Conservation (phyloP, 1,140 invertebrate species). For the Drosophila auraria region DNA sequence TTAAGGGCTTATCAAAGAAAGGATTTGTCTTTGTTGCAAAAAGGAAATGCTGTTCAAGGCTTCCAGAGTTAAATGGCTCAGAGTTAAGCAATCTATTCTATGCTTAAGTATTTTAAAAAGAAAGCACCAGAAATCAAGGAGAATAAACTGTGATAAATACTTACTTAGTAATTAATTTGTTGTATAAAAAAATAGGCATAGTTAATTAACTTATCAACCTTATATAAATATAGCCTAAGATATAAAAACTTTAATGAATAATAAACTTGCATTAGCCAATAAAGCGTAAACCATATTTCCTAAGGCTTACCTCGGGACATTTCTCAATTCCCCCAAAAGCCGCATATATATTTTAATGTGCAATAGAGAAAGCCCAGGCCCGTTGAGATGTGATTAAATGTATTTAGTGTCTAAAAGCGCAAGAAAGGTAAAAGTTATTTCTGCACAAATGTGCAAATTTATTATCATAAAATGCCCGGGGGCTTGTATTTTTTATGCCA, state of each 20-base stretch:
- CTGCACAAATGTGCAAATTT: conserved; percentile 1
- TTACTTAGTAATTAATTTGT: no score
- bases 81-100: no score
- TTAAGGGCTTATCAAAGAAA: no score
- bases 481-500: conserved; percentile 9
- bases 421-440: conserved; percentile 19
- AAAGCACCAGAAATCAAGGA: no score
- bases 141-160: no score
- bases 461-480: conserved; percentile 11
- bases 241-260: no score
- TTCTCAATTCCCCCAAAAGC: not conserved
- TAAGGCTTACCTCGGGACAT: not conserved
- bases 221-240: no score
- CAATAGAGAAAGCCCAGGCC: conserved; percentile 16
- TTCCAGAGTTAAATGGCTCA: not conserved
- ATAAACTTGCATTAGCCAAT: not conserved
- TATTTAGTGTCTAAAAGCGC: conserved; percentile 14
- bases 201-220: no score
- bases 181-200: no score
- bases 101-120: no score
- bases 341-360: conserved; percentile 11
- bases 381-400: conserved; percentile 16
- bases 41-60: not conserved
- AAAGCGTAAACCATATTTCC: not conserved
- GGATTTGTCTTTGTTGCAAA: not conserved